Percentiles rank a stretch among this genome's conserved stretches.
These are phyloP conservation scores for Siniperca scherzeri DNA, from an alignment of 2,797 vertebrate species.

Conservation along the genomic window DNA sequence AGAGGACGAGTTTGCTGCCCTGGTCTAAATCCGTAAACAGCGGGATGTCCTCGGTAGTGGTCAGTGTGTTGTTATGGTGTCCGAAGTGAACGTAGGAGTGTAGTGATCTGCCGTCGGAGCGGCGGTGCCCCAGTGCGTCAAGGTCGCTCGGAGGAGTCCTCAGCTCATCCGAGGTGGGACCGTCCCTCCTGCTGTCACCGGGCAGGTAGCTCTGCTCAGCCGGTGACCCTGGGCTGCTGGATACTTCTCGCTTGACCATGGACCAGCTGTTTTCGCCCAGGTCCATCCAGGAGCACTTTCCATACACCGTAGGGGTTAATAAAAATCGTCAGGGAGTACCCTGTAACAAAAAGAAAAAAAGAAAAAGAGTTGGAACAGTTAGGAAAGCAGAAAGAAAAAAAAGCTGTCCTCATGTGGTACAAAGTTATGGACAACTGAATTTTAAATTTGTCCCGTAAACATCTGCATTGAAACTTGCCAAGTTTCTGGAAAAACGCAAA, in stretches of 20 bases:
- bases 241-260: conserved; percentile 93
- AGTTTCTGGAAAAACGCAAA: conserved; percentile 12
- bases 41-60: conserved; percentile 91
- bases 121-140: conserved; percentile 88
- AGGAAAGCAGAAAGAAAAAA: background rate
- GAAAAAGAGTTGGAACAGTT: conserved; percentile 11
- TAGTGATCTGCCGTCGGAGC: conserved; percentile 86
- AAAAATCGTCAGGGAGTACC: conserved; percentile 76
- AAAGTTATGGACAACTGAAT: background rate
- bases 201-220: conserved; percentile 86
- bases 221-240: conserved; percentile 88
- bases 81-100: conserved; percentile 91
- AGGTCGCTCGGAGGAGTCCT: conserved; percentile 86
- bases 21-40: conserved; percentile 97
- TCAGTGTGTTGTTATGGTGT: conserved; percentile 86
- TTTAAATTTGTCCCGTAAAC: conserved; percentile 14
- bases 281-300: conserved; percentile 96
- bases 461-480: conserved; percentile 19
- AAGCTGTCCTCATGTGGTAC: background rate
- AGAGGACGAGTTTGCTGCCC: conserved; percentile 93
- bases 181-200: conserved; percentile 86
- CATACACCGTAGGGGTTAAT: conserved; percentile 79
- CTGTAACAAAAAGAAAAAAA: conserved; percentile 56
- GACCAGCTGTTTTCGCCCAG: conserved; percentile 96
- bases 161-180: conserved; percentile 84